phyloP scores from a whole-genome alignment of 2,113 vertebrate species.

The Myrmecophaga tridactyla region DNA sequence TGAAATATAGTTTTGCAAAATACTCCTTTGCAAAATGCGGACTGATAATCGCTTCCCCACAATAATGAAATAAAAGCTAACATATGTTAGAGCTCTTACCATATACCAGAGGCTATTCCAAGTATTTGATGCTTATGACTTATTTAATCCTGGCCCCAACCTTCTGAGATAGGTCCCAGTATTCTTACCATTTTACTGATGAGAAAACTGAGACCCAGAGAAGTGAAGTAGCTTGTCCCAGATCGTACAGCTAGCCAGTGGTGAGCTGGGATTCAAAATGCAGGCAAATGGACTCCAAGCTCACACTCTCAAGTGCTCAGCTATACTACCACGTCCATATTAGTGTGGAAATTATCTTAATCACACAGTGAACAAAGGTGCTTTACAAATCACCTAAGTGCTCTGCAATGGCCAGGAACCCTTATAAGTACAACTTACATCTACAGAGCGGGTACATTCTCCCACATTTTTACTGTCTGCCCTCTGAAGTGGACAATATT shows the following conservation, averaged over 20 bases:
- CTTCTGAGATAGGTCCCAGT: not conserved
- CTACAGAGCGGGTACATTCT: accelerated
- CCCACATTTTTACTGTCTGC: not conserved
- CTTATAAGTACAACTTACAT: accelerated
- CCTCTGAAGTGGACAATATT: accelerated
- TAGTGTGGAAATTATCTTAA: not conserved
- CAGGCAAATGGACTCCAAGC: not conserved
- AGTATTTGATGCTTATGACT: not conserved
- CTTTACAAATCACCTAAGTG: too few relatives aligned
- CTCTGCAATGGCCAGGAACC: not conserved
- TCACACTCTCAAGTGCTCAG: not conserved
- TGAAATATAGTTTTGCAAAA: not conserved
- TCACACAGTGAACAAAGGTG: too few relatives aligned
- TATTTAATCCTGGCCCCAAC: not conserved
- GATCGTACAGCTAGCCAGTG: not conserved
- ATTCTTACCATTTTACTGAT: not conserved
- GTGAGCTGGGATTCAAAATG: not conserved
- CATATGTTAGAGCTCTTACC: not conserved
- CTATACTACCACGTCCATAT: not conserved
- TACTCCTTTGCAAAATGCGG: not conserved
- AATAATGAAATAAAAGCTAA: not conserved
- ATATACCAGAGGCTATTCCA: not conserved
- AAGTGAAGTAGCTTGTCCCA: not conserved
- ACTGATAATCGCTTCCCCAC: not conserved
- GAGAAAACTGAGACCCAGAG: not conserved